Conservation (phyloP, 2,888 invertebrate species). For the Drosophila nr. perissopoda region DNA sequence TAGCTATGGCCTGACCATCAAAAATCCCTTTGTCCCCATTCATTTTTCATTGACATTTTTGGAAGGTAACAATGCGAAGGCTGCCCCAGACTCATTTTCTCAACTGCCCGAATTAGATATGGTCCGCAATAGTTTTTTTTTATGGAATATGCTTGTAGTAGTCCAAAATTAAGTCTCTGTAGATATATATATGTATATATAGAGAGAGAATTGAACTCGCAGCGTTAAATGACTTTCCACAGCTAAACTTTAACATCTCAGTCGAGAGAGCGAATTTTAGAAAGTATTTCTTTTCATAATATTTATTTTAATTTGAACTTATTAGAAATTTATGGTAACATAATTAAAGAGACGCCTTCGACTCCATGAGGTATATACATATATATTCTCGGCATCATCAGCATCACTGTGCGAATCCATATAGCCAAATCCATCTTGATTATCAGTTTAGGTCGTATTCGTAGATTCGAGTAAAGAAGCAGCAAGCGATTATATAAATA, state of each 20-base stretch:
- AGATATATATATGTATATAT: no score
- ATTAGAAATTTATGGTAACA: background rate
- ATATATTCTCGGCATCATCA: background rate
- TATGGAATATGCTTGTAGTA: background rate
- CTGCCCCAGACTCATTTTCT: background rate
- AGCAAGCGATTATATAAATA: background rate
- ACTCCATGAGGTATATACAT: background rate
- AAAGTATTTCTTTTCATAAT: background rate
- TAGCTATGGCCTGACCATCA: slow-evolving; percentile 32
- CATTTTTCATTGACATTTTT: slow-evolving; percentile 9
- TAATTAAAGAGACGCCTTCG: background rate
- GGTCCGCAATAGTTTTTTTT: background rate
- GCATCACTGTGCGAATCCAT: background rate
- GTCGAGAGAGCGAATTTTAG: background rate
- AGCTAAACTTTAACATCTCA: background rate
- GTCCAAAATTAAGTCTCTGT: background rate
- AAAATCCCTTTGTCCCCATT: slow-evolving; percentile 17
- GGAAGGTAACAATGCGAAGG: slow-evolving; percentile 4
- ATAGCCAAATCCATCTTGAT: background rate
- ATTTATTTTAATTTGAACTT: background rate
- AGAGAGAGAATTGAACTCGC: background rate
- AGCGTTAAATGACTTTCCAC: background rate
- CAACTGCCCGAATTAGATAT: background rate
- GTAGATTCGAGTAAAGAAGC: background rate
- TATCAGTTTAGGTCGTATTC: background rate